Percentiles rank a stretch among this genome's conserved stretches.
phyloP scores from a whole-genome alignment of 2,797 vertebrate species.

The Calcarius lapponicus region DNA sequence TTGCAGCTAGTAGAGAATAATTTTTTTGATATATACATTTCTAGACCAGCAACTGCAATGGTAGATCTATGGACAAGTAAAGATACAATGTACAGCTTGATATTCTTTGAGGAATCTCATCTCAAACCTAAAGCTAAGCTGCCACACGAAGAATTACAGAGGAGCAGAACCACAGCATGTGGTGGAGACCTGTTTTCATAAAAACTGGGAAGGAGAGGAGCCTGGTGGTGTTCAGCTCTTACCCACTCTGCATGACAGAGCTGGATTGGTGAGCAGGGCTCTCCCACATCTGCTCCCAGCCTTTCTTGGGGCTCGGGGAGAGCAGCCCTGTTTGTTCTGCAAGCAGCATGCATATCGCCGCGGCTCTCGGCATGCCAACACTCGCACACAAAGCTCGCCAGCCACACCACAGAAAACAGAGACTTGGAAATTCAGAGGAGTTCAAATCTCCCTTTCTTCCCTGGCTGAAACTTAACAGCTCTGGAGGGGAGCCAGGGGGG shows the following conservation, averaged over 20 bases:
- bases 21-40: fast-evolving
- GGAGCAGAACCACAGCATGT: fast-evolving
- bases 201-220: background rate
- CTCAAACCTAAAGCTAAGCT: background rate
- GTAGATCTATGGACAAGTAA: background rate
- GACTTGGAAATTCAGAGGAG: slow-evolving; percentile 51
- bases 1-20: background rate
- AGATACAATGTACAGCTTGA: fast-evolving
- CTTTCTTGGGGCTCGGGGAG: background rate
- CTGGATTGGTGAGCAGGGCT: background rate
- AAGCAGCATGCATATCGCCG: slow-evolving; percentile 40
- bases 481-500: slow-evolving; percentile 55
- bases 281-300: background rate
- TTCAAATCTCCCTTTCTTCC: slow-evolving; percentile 49
- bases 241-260: background rate
- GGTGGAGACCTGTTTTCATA: background rate
- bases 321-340: background rate
- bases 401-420: slow-evolving; percentile 22
- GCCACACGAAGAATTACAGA: background rate
- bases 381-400: slow-evolving; percentile 7
- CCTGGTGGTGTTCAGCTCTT: background rate
- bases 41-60: background rate
- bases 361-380: slow-evolving; percentile 11
- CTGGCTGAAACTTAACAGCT: slow-evolving; percentile 53
- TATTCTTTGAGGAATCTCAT: background rate